Base-by-base conservation (phyloP, 35 echinoderm and acorn worm species). In the Apostichopus californicus region DNA sequence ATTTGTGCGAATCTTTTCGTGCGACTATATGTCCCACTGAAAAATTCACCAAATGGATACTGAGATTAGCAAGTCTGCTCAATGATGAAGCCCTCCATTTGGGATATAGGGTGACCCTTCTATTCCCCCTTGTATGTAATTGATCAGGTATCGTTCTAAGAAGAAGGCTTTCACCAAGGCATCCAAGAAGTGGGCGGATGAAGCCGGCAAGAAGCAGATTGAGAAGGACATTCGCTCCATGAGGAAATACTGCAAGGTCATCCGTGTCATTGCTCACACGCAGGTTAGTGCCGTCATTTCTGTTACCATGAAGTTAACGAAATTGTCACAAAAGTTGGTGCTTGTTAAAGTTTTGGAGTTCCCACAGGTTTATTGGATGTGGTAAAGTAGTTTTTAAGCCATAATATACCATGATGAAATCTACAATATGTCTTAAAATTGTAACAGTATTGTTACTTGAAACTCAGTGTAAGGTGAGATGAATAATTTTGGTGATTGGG, bases 151-250 rank as follows among this genome's bases (percentile, higher is more conserved):
- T 82, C 93, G 97, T 80, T 92, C 97, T 75, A 99, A 99, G 97
- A 99, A 99, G 95, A 99, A 99, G 97, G 97, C 97, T 60, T 99
- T 99, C 89, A 99, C 97, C 87, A 99, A 96, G 83, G 87, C 96
- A 22, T 99, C 95, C 64, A 99, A 99, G 95, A 99, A 99, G 92
- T 99, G 97, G 97, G 97, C 95, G 0, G 97, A 99, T 92, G 97
- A 99, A 18, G 82, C 79, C 24, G 97, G 97, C 55, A 96, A 96
- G 79, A 91, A 92, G 77, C 93, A 90, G 77, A 99, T 99, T 56
- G 97, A 99, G 83, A 96, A 94, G 77, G 97, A 99, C 90, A 87
- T 99, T 18, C 91, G 90, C 77, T 90, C 92, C 26, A 95, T 99
- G 97, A 99, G 96, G 95, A 99, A 96, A 52, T 99, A 99, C 90